Conservation (phyloP, 1,140 invertebrate genomes). For the Diachasmimorpha longicaudata region DNA sequence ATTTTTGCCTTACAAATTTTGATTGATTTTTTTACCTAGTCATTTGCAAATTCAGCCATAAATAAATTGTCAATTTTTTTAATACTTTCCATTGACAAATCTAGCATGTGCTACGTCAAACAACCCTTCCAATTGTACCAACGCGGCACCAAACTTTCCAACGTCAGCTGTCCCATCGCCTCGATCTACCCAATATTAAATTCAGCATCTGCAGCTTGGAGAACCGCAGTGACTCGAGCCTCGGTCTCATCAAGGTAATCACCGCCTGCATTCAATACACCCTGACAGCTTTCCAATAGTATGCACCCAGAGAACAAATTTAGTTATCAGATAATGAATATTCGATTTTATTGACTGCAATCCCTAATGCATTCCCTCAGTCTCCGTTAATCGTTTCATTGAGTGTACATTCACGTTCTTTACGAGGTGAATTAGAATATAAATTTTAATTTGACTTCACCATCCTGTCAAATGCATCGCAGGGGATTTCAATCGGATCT, state of each 20-base stretch:
- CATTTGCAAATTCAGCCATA: too few species aligned
- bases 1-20: too few species aligned
- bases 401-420: background rate
- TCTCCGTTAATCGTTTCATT: background rate
- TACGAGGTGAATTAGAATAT: background rate
- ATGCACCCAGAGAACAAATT: background rate
- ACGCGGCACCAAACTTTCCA: slow-evolving; percentile 81
- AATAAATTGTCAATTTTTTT: too few species aligned
- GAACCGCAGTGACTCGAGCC: slow-evolving; percentile 69
- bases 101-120: slow-evolving; percentile 74
- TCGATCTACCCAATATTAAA: slow-evolving; percentile 76
- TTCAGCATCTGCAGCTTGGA: slow-evolving; percentile 78
- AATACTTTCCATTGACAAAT: background rate
- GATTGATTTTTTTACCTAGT: too few species aligned
- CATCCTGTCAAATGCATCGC: background rate
- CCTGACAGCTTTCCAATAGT: slow-evolving; percentile 20
- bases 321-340: background rate
- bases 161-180: slow-evolving; percentile 76
- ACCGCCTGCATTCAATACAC: background rate
- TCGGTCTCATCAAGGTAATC: slow-evolving; percentile 73
- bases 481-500: background rate
- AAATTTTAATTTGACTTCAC: background rate
- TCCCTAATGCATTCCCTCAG: background rate
- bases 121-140: slow-evolving; percentile 80
- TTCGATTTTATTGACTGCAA: background rate